Base-by-base conservation (phyloP, 2,888 invertebrate genomes). In the Dolomedes plantarius region DNA sequence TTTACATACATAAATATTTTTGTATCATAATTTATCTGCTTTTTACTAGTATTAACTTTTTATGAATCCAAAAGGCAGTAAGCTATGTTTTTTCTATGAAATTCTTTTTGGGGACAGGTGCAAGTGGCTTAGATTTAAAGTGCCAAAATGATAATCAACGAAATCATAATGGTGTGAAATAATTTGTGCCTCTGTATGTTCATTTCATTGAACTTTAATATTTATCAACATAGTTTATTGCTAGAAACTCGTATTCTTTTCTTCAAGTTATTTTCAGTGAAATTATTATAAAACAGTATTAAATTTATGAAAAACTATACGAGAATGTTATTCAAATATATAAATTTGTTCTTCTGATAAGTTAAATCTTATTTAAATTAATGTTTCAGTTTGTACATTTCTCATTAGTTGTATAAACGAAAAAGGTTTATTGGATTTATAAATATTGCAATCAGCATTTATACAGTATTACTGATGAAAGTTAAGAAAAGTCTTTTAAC, bases 121-220 rank as follows among this genome's bases (percentile, higher is more conserved):
- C 39, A 64, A 79, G 78, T 79, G 78, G 71, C 71, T 79, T 79
- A 64, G 41, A 62, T 77, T 77, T 72, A 65, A 74, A 83, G 82
- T 83, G 82, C 82, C 82, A 83, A 83, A 83, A 74, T 64, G 76
- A 76, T 82, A 76, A 75, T 82, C 75, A 82, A 65, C 75, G 64
- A 82, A 82, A 65, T 76, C 76, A 76, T 62, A 68, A 46, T 83
- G 65, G 76, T 83, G 82, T 83, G 82, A 83, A n/a, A n/a, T 83
- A 83, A 83, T 50, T 32, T 76, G 82, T 83, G 82, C 82, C 82
- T 80, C 46, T 9, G 13, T 19, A 19, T 67, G 6, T 67, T 65
- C 13, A 5, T 67, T 67, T 7, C 16, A 16, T 65, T 5, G 1
- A 1, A 13, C 13, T 65, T 29, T 36, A 7, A 36, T 36, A 36